phyloP scores from a whole-genome alignment of 2,113 vertebrate genomes.

The Emydura subglobosa region DNA sequence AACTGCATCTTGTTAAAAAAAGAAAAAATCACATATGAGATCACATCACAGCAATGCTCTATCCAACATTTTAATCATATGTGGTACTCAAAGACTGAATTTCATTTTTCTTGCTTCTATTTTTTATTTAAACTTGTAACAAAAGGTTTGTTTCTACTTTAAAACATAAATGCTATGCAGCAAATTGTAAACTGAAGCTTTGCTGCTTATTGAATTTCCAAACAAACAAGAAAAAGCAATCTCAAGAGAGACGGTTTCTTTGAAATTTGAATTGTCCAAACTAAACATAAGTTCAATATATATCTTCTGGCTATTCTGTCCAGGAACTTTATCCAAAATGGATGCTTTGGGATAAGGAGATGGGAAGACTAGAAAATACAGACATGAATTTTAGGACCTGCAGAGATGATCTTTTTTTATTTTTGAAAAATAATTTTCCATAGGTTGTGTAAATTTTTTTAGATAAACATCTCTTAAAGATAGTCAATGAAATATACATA shows the following conservation, averaged over 20 bases:
- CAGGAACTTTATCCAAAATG: background rate
- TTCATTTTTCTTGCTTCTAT: background rate
- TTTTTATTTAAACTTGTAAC: background rate
- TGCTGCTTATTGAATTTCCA: background rate
- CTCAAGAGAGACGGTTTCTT: background rate
- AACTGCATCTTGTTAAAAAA: fast-evolving
- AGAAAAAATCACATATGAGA: background rate
- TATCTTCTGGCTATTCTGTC: slow-evolving; percentile 10
- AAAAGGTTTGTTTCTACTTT: background rate
- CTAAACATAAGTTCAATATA: background rate
- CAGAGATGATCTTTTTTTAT: slow-evolving; percentile 41
- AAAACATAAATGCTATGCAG: background rate
- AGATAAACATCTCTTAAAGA: background rate
- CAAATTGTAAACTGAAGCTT: background rate
- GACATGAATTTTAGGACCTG: background rate
- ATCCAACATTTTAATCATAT: background rate
- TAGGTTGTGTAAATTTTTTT: slow-evolving; percentile 30
- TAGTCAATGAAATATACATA: background rate
- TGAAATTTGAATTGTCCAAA: slow-evolving; percentile 13
- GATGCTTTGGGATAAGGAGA: slow-evolving; percentile 26
- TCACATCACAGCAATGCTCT: background rate
- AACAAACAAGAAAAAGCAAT: background rate
- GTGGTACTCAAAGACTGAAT: background rate
- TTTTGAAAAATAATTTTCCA: background rate
- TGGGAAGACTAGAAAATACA: slow-evolving; percentile 28